Evolutionary conservation across 2,888 invertebrate species (phyloP), one percentile per base, ranked within the genome.

Genomic region (Piscicola geometra): DNA sequence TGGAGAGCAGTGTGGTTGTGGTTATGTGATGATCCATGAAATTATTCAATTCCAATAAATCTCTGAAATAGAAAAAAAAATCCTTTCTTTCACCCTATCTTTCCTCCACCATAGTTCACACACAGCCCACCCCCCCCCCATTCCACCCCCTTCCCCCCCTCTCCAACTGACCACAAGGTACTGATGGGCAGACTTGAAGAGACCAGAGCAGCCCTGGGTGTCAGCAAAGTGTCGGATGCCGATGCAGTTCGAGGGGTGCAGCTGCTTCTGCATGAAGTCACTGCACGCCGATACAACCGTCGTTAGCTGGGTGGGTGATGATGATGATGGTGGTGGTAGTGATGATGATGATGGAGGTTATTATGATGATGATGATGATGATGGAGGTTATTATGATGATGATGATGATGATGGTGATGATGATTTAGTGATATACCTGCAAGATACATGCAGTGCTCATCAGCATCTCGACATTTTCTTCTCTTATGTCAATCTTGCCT

Each of bases 141-240:
- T 41, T 15, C 5, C 5, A 5, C 41, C 41, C 64, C 5, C 12
- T 12, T 9, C 3, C 64, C 25, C 30, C 21, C 30, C 64, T 18
- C 30, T 64, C 30, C 64, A 0, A 81, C 87, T 84, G 84, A 92
- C 93, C 89, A 92, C 91, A 67, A 93, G 93, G 83, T 91, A 96
- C 80, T 91, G 90, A 84, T 92, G 90, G 78, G 95, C 93, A 82
- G 91, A 89, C 82, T 90, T 90, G 80, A 92, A 89, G 80, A 96
- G 88, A 81, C 91, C 90, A 79, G 89, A 87, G 85, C 94, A 95
- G 74, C 92, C 91, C 85, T 94, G 94, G 81, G 82, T 88, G 84
- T 95, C 94, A 66, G 95, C 95, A 87, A 96, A 96, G 84, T 93
- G 83, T 47, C 92, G 90, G 83, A 96, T 94, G 32, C 95, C 95